A percentile compares a stretch with the other conserved stretches of the same genome.
Evolutionary conservation across 2,113 vertebrate genomes (phyloP).

Genomic region (Ophiodon elongatus): DNA sequence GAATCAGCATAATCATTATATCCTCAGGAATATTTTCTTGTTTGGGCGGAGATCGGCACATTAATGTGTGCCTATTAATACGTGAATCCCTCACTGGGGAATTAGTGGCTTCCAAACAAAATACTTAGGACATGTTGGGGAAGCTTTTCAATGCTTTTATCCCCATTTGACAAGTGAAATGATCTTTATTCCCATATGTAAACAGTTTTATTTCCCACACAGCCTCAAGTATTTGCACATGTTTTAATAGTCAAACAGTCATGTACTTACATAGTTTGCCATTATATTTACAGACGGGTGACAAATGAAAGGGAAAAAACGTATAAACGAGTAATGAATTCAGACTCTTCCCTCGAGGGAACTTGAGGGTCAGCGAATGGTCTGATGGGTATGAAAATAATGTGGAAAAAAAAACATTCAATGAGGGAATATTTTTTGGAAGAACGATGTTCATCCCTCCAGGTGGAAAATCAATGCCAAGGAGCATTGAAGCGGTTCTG

Average conservation of each 20-base stretch:
- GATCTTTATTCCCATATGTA: background rate
- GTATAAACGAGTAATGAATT: background rate
- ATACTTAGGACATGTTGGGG: background rate
- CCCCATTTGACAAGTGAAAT: constrained; percentile 1
- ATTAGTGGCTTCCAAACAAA: constrained; percentile 44
- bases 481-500: background rate
- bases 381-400: background rate
- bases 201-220: background rate
- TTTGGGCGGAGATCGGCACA: constrained; percentile 18
- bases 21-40: constrained; percentile 26
- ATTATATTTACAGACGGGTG: constrained; percentile 5
- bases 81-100: constrained; percentile 29
- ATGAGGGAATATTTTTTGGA: background rate
- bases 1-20: constrained; percentile 53
- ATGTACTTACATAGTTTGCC: background rate
- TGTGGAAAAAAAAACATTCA: background rate
- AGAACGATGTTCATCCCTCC: background rate
- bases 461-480: background rate
- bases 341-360: background rate
- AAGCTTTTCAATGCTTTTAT: background rate
- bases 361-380: background rate
- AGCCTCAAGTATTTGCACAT: background rate
- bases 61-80: constrained; percentile 34
- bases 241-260: constrained; percentile 1
- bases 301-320: background rate